phyloP scores from a whole-genome alignment of 2,113 vertebrate species.

The Asarcornis scutulata region DNA sequence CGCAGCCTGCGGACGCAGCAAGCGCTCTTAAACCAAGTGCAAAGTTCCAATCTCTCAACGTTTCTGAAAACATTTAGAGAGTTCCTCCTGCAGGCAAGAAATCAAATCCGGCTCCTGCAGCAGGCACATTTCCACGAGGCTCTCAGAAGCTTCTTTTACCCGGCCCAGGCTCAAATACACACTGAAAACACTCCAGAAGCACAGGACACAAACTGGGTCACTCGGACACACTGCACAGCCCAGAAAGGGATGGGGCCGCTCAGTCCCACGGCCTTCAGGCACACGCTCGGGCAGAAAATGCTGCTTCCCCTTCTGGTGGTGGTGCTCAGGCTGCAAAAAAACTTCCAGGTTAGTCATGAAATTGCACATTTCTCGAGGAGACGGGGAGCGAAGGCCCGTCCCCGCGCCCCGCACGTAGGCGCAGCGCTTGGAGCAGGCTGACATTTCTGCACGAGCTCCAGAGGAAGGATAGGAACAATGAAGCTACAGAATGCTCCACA shows the following conservation, averaged over 20 bases:
- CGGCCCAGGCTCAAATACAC: background rate
- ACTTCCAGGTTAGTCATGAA: background rate
- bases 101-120: background rate
- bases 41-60: background rate
- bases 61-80: fast-evolving
- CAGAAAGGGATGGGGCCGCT: background rate
- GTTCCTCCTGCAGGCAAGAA: background rate
- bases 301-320: background rate
- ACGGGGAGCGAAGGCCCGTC: background rate
- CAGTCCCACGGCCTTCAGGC: background rate
- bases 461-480: slow-evolving; percentile 56
- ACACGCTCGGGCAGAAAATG: background rate
- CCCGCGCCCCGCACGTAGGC: slow-evolving; percentile 3
- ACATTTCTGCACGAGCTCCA: slow-evolving; percentile 41
- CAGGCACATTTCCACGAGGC: background rate
- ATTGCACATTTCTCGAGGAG: background rate
- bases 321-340: background rate
- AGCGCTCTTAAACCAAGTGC: background rate
- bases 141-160: background rate
- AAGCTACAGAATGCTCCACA: slow-evolving; percentile 55
- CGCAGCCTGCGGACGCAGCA: fast-evolving
- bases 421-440: background rate
- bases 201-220: too few relatives aligned
- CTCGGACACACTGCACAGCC: background rate
- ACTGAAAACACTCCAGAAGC: background rate